A percentile compares a stretch with the other conserved stretches of the same genome.
Conservation (phyloP, 2,888 invertebrate species). For the Drosophila anceps region DNA sequence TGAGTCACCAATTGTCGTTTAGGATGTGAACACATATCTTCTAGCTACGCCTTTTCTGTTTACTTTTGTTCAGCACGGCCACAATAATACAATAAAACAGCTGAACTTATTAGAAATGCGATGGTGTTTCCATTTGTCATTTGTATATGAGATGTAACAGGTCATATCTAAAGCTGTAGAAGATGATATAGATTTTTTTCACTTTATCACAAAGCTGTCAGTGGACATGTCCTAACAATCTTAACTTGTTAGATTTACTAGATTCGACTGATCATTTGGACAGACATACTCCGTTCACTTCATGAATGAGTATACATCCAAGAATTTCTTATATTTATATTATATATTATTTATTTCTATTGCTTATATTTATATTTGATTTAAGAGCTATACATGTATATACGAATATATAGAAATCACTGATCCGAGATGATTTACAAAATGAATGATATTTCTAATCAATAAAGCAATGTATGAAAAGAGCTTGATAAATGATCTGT, state of each 20-base stretch:
- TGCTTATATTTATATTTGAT: too few species aligned
- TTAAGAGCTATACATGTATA: not conserved
- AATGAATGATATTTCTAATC: constrained; percentile 22
- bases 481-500: constrained; percentile 18
- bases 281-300: not conserved
- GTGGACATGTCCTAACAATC: too few species aligned
- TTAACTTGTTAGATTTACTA: not conserved
- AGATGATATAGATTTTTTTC: not conserved
- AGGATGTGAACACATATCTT: not conserved
- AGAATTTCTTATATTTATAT: not conserved
- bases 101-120: not conserved
- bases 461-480: constrained; percentile 24
- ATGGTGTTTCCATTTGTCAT: not conserved
- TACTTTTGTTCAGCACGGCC: not conserved
- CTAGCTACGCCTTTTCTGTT: not conserved
- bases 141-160: not conserved
- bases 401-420: not conserved
- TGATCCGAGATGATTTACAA: constrained; percentile 19
- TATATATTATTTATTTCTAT: not conserved
- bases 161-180: not conserved
- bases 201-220: too few species aligned
- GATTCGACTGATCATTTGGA: not conserved
- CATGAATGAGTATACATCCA: not conserved
- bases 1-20: not conserved
- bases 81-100: not conserved